Conservation (phyloP, 1,140 invertebrate species). For the fruit fly (Drosophila melanogaster) region Release_6_plus_ISO1_MT NT_037436.4:2470501-2471000, state of each 20-base stretch:
- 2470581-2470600: constrained; percentile 40
- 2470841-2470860: constrained; percentile 15
- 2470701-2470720: constrained; percentile 32
- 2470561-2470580: constrained; percentile 18
- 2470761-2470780: constrained; percentile 57
- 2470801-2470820: constrained; percentile 61
- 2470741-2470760: constrained; percentile 26
- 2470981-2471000: constrained; percentile 36
- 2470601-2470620: constrained; percentile 9
- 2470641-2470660: constrained; percentile 42
- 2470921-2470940: constrained; percentile 8
- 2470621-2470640: constrained; percentile 42
- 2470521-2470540: background rate
- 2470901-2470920: constrained; percentile 58
- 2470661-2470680: constrained; percentile 13
- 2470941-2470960: constrained; percentile 1
- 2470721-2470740: constrained; percentile 45
- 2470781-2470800: constrained; percentile 34
- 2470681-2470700: constrained; percentile 14
- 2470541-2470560: constrained; percentile 25
- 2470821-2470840: constrained; percentile 20
- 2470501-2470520: background rate
- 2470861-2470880: constrained; percentile 55
- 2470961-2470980: constrained; percentile 71
- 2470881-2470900: constrained; percentile 68